These are phyloP conservation scores for Drosophila ogumai DNA, from an alignment of 1,140 invertebrate species.

Conservation along the genomic window DNA sequence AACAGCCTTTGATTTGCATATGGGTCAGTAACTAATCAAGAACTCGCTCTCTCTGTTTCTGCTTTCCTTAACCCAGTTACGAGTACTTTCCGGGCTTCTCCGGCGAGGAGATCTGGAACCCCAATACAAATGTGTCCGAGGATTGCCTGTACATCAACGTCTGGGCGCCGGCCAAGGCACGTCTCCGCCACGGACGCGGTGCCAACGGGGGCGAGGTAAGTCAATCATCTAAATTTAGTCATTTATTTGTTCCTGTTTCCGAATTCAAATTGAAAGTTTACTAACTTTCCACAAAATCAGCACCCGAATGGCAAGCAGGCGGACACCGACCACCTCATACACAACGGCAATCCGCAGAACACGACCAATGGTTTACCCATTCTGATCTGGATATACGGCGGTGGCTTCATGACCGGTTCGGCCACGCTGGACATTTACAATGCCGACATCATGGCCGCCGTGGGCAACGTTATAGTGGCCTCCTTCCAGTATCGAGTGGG, in stretches of 20 bases:
- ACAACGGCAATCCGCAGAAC: constrained; percentile 80
- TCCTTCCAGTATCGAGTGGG: constrained; percentile 96
- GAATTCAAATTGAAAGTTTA: background rate
- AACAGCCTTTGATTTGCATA: constrained; percentile 60
- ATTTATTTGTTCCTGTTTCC: background rate
- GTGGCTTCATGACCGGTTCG: constrained; percentile 96
- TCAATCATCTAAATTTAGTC: background rate
- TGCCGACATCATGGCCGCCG: constrained; percentile 93
- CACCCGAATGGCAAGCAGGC: constrained; percentile 69
- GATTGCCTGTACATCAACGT: constrained; percentile 97
- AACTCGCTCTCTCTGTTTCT: background rate
- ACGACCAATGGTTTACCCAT: constrained; percentile 88
- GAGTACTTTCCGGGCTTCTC: constrained; percentile 95
- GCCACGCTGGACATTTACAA: constrained; percentile 95
- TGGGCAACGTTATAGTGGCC: constrained; percentile 93
- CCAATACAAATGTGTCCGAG: constrained; percentile 96
- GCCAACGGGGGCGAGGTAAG: constrained; percentile 81
- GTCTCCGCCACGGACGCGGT: constrained; percentile 88
- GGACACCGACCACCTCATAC: constrained; percentile 78
- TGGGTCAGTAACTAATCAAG: constrained; percentile 36
- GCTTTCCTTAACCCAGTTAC: constrained; percentile 85
- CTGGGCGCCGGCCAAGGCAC: constrained; percentile 93
- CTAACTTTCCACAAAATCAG: constrained; percentile 26
- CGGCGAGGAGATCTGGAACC: constrained; percentile 98
- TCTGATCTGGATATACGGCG: constrained; percentile 96